A percentile compares a stretch with the other conserved stretches of the same genome.
Evolutionary conservation across 2,113 vertebrate species (phyloP).

Genomic region (Prunella himalayana): DNA sequence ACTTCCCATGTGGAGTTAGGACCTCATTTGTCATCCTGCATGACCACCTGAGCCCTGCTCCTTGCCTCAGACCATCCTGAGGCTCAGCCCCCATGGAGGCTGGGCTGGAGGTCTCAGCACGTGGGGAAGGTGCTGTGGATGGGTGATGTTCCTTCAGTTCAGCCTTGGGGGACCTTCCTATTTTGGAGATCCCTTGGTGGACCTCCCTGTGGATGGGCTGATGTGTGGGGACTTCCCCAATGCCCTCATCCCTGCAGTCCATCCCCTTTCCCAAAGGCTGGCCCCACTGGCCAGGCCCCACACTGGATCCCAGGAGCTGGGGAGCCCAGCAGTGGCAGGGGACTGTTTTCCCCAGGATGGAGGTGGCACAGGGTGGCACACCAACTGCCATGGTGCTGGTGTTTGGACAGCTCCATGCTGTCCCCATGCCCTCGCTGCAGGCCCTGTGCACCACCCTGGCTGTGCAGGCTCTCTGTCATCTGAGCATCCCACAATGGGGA

Average conservation of each 20-base stretch:
- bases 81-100: not conserved
- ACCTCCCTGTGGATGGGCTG: not conserved
- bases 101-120: not conserved
- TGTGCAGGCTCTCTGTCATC: not conserved
- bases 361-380: not conserved
- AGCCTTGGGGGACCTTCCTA: too few species aligned
- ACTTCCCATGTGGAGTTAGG: not conserved
- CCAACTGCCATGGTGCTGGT: not conserved
- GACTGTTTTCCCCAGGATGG: not conserved
- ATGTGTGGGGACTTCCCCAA: not conserved
- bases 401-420: not conserved
- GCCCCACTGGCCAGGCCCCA: not conserved
- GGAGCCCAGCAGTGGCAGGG: not conserved
- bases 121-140: not conserved
- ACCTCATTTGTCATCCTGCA: not conserved
- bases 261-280: not conserved
- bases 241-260: not conserved
- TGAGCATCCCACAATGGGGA: not conserved
- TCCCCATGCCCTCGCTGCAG: rapidly evolving
- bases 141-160: not conserved
- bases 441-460: not conserved
- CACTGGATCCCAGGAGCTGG: rapidly evolving
- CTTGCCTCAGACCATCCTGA: not conserved
- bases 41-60: not conserved
- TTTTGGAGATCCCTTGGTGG: not conserved